A percentile compares a stretch with the other conserved stretches of the same genome.
Conservation (phyloP, 2,113 vertebrate genomes). For the Sinocyclocheilus rhinocerous region DNA sequence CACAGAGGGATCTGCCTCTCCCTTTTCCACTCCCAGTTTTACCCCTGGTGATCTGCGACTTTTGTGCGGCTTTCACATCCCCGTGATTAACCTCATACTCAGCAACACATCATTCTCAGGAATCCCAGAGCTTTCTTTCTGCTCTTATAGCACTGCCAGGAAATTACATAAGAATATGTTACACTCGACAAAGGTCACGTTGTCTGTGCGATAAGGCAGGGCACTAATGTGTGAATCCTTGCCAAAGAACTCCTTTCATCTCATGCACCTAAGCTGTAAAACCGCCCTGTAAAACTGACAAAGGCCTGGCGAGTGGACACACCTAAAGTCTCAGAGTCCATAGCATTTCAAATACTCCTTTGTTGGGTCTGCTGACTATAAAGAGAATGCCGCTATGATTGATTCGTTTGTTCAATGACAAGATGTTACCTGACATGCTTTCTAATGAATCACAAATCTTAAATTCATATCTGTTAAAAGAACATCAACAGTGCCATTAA, state of each 20-base stretch:
- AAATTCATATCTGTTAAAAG: conserved; percentile 2
- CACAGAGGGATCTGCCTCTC: conserved; percentile 52
- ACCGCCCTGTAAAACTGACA: conserved; percentile 15
- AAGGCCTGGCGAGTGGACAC: neutral
- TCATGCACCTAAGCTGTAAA: conserved; percentile 23
- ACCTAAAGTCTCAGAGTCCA: conserved; percentile 17
- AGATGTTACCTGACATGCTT: neutral
- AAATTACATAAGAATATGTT: conserved; percentile 58
- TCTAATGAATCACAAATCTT: neutral
- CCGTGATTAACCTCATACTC: conserved; percentile 50
- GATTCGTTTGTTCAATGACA: neutral
- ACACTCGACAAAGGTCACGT: conserved; percentile 53
- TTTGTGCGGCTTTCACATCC: conserved; percentile 30
- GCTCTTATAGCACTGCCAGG: conserved; percentile 32
- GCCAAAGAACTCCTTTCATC: conserved; percentile 40
- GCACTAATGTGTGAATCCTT: conserved; percentile 43
- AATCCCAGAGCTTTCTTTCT: conserved; percentile 51
- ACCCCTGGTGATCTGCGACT: conserved; percentile 1
- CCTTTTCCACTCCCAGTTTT: conserved; percentile 61
- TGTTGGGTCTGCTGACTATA: conserved; percentile 33
- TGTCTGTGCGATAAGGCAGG: conserved; percentile 42
- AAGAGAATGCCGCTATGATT: neutral
- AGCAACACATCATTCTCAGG: conserved; percentile 50
- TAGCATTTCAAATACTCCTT: neutral
- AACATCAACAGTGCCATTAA: neutral